These are phyloP conservation scores for Engraulis encrasicolus DNA, from an alignment of 2,113 vertebrate genomes.

Conservation along the genomic window DNA sequence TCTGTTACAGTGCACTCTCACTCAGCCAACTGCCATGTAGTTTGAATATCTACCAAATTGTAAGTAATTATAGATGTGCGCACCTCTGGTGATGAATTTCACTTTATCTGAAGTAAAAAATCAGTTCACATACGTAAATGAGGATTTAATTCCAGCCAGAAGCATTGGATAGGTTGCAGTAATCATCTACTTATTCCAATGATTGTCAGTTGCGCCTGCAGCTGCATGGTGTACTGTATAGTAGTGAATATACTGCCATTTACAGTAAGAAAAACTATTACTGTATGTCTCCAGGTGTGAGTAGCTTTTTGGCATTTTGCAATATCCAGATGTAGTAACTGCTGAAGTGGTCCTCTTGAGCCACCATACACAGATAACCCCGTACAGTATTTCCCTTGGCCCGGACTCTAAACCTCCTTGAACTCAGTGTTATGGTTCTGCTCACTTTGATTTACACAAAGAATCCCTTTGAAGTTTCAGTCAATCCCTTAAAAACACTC, in stretches of 20 bases:
- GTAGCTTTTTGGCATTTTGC: neutral
- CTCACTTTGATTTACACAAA: neutral
- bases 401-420: neutral
- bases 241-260: neutral
- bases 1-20: no score
- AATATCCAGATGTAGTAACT: conserved; percentile 1
- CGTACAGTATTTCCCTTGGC: neutral
- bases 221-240: neutral
- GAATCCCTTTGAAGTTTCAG: neutral
- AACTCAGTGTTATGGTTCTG: neutral
- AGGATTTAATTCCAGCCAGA: neutral
- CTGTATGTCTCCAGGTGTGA: neutral
- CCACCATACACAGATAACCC: neutral
- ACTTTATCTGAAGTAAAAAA: neutral
- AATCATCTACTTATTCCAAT: neutral
- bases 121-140: neutral
- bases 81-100: no score
- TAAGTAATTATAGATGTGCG: no score
- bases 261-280: neutral
- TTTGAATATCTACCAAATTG: no score
- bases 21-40: no score
- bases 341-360: neutral
- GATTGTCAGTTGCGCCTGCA: neutral
- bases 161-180: neutral
- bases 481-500: neutral